Percentiles rank a stretch among this genome's conserved stretches.
These are phyloP conservation scores for Nematostella vectensis DNA, from an alignment of 92 coral and sea anemone genomes.

Conservation along the genomic window DNA sequence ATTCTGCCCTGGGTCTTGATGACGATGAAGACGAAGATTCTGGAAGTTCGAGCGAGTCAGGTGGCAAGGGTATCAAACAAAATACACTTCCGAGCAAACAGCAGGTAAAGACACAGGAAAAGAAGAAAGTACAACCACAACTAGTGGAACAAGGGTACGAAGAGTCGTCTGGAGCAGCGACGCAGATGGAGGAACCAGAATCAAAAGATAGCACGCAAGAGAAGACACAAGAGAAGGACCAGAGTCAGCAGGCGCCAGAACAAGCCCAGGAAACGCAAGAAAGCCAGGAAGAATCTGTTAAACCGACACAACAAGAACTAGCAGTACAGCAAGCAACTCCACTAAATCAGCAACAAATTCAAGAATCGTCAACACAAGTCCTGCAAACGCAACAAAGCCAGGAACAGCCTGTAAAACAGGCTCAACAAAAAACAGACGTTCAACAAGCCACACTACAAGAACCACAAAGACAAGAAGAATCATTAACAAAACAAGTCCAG, in stretches of 20 bases:
- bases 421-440: neutral
- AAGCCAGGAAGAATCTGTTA: neutral
- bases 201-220: neutral
- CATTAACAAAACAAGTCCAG: neutral
- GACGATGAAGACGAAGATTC: constrained; percentile 15
- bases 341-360: neutral
- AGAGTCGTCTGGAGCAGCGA: too few relatives aligned
- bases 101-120: neutral
- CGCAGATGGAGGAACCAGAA: neutral
- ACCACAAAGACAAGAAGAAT: neutral
- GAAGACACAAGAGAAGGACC: neutral
- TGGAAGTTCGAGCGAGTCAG: constrained; percentile 9
- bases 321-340: neutral
- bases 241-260: neutral
- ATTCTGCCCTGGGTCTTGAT: constrained; percentile 38
- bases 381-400: neutral
- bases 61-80: neutral
- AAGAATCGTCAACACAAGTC: neutral
- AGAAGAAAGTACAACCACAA: neutral
- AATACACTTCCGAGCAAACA: neutral
- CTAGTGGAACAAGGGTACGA: too few relatives aligned
- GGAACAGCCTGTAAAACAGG: neutral
- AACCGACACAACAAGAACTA: neutral
- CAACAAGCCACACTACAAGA: neutral
- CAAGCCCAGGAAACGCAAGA: neutral